These are phyloP conservation scores for Lagenorhynchus albirostris DNA, from an alignment of 2,113 vertebrate genomes.

Conservation along the genomic window DNA sequence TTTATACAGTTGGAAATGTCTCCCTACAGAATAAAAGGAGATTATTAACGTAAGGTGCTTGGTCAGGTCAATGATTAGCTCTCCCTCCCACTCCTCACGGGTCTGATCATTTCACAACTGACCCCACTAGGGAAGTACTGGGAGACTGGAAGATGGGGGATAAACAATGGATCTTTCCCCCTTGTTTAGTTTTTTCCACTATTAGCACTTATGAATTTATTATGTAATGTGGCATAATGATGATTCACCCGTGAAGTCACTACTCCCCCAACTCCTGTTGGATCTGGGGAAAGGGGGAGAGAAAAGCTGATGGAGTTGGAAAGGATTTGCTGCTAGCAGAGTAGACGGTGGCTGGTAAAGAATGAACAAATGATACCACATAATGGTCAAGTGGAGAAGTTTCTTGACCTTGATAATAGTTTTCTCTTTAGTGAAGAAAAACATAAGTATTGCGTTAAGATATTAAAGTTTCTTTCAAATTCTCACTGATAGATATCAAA, in stretches of 20 bases:
- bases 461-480: not conserved
- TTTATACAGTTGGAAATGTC: not conserved
- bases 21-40: not conserved
- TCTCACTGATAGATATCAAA: not conserved
- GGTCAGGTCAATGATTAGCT: not conserved
- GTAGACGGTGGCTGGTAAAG: not conserved
- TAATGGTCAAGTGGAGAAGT: not conserved
- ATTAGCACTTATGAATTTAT: not conserved
- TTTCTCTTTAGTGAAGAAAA: slow-evolving; percentile 20
- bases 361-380: not conserved
- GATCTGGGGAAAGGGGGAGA: not conserved
- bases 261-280: not conserved
- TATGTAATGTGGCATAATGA: not conserved
- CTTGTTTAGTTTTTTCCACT: not conserved
- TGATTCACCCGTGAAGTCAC: not conserved
- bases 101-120: not conserved
- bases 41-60: not conserved
- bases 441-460: not conserved
- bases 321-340: not conserved
- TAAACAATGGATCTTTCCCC: not conserved
- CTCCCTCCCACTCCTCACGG: not conserved
- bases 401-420: not conserved
- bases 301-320: not conserved
- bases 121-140: not conserved
- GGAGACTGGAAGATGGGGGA: not conserved